These are phyloP conservation scores for Barypeithes pellucidus DNA, from an alignment of 2,888 invertebrate species.

Conservation along the genomic window DNA sequence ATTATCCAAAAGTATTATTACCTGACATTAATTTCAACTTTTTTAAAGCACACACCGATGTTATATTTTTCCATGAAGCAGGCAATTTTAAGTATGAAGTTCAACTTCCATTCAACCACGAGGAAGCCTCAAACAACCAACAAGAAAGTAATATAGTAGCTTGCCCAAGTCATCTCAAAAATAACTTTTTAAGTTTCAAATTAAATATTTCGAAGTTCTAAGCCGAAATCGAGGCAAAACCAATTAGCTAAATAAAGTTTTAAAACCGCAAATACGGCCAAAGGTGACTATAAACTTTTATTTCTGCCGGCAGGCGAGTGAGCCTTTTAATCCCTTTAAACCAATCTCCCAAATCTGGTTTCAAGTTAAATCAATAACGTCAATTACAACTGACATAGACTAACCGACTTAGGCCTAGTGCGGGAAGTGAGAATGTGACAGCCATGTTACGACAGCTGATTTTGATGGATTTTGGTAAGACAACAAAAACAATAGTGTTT, in stretches of 20 bases:
- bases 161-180: too few relatives aligned
- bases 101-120: too few relatives aligned
- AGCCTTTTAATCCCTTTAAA: slow-evolving; percentile 32
- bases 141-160: too few relatives aligned
- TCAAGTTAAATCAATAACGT: slow-evolving; percentile 39
- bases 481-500: slow-evolving; percentile 12
- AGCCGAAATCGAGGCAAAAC: background rate
- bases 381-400: slow-evolving; percentile 40
- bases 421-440: background rate
- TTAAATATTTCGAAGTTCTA: slow-evolving; percentile 4
- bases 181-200: too few relatives aligned
- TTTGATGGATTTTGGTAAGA: slow-evolving; percentile 2
- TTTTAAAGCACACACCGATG: too few relatives aligned
- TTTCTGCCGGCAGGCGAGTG: slow-evolving; percentile 1
- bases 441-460: too few relatives aligned
- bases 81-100: too few relatives aligned
- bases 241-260: slow-evolving; percentile 10
- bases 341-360: slow-evolving; percentile 31
- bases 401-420: slow-evolving; percentile 30
- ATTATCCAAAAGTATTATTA: too few relatives aligned
- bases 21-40: too few relatives aligned
- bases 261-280: slow-evolving; percentile 9
- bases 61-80: too few relatives aligned
- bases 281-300: slow-evolving; percentile 25
- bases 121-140: too few relatives aligned